phyloP scores from a whole-genome alignment of 2,113 vertebrate species.

The Monopterus albus region DNA sequence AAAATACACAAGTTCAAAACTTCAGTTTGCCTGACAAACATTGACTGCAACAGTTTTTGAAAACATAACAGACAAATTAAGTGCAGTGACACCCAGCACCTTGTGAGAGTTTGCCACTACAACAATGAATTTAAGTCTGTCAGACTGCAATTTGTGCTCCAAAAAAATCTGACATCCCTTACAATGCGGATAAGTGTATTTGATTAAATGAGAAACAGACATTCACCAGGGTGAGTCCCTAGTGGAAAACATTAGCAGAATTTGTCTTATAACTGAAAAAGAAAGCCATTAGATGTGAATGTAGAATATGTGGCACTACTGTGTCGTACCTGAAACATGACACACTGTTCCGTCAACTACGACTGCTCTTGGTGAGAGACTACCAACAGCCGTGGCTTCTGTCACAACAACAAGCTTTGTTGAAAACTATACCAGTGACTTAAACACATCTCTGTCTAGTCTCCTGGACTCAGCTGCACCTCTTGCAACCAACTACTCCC shows the following conservation, averaged over 20 bases:
- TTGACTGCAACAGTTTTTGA: not conserved
- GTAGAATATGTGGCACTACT: not conserved
- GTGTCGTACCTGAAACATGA: not conserved
- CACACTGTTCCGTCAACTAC: too few species aligned
- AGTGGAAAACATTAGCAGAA: too few species aligned
- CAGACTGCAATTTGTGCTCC: not conserved
- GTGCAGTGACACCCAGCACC: not conserved
- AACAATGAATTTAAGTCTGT: constrained; percentile 8
- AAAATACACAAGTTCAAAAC: not conserved
- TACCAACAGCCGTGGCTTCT: too few species aligned
- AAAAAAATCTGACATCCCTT: not conserved
- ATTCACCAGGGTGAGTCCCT: too few species aligned
- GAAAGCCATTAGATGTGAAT: too few species aligned
- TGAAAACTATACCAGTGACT: too few species aligned
- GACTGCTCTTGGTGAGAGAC: too few species aligned
- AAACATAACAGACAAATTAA: constrained; percentile 6
- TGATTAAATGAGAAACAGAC: constrained; percentile 2
- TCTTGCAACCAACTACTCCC: too few species aligned
- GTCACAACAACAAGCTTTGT: too few species aligned
- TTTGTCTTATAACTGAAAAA: too few species aligned
- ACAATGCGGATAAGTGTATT: not conserved
- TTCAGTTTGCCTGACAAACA: not conserved
- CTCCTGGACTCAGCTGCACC: too few species aligned
- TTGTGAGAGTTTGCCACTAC: constrained; percentile 2
- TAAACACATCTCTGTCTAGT: too few species aligned